Conservation (phyloP, 2,888 invertebrate genomes). For the Parthenolecanium corni region DNA sequence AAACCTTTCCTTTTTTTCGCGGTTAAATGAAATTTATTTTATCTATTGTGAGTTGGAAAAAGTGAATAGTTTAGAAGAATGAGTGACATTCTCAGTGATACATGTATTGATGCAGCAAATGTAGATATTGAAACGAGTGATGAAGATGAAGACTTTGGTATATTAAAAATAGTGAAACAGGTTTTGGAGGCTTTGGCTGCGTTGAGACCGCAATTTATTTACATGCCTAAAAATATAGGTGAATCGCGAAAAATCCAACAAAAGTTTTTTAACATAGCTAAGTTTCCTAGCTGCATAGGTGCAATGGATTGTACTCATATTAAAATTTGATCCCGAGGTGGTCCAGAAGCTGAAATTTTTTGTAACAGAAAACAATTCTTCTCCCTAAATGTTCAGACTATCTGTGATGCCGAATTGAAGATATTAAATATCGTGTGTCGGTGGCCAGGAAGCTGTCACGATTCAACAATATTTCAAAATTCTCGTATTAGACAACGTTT, state of each 20-base stretch:
- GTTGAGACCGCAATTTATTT: too few relatives aligned
- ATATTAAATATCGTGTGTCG: slow-evolving; percentile 33
- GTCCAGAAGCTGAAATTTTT: slow-evolving; percentile 32
- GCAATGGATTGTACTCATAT: slow-evolving; percentile 35
- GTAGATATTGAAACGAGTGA: too few relatives aligned
- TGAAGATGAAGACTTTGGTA: too few relatives aligned
- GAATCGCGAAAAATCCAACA: background rate
- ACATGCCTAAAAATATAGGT: too few relatives aligned
- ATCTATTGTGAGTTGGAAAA: too few relatives aligned
- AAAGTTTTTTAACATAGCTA: slow-evolving; percentile 32
- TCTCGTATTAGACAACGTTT: slow-evolving; percentile 33
- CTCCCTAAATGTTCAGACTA: slow-evolving; percentile 33
- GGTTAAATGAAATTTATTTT: too few relatives aligned
- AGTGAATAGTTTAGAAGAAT: too few relatives aligned
- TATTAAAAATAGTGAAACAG: too few relatives aligned
- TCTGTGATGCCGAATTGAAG: slow-evolving; percentile 33
- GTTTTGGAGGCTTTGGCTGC: too few relatives aligned
- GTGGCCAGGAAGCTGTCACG: slow-evolving; percentile 35
- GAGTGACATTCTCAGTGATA: too few relatives aligned
- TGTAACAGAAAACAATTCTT: slow-evolving; percentile 33
- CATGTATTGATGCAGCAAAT: too few relatives aligned
- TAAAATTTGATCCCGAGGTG: slow-evolving; percentile 33
- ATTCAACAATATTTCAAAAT: slow-evolving; percentile 31
- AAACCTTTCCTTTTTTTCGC: too few relatives aligned
- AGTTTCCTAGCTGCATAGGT: slow-evolving; percentile 34